Conservation (phyloP, 1,140 invertebrate genomes). For the Bombus sibiricus region DNA sequence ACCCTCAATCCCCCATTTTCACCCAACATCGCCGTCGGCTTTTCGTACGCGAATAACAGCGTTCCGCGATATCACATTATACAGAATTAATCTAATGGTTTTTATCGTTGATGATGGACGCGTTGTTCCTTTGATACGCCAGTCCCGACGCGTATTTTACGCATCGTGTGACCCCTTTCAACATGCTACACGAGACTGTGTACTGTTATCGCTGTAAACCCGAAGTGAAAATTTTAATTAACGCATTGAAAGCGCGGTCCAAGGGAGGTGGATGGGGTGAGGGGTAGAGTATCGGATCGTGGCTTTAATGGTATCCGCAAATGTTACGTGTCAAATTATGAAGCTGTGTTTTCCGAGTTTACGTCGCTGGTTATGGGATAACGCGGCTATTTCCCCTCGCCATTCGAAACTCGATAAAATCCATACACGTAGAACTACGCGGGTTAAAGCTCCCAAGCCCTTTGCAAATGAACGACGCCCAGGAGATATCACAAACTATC, state of each 20-base stretch:
- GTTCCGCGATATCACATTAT: constrained; percentile 11
- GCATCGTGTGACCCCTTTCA: neutral
- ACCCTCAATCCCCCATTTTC: too few relatives aligned
- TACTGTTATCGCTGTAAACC: constrained; percentile 11
- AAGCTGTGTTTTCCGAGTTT: constrained; percentile 39
- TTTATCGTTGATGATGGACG: constrained; percentile 3
- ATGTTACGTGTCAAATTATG: constrained; percentile 52
- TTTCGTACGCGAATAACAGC: constrained; percentile 2
- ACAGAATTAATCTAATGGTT: constrained; percentile 25
- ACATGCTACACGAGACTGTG: neutral
- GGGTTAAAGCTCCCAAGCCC: neutral
- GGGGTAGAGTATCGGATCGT: neutral
- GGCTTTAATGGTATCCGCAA: constrained; percentile 40
- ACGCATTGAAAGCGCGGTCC: constrained; percentile 22
- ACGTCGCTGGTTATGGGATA: constrained; percentile 24
- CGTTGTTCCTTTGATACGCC: constrained; percentile 8
- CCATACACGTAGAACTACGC: neutral
- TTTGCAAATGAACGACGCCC: constrained; percentile 17
- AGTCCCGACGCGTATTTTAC: neutral
- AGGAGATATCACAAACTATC: neutral
- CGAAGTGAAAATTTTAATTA: constrained; percentile 45
- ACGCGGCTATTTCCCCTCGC: constrained; percentile 17
- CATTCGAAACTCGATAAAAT: constrained; percentile 41
- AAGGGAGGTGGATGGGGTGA: too few relatives aligned
- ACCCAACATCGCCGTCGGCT: neutral